Evolutionary conservation across 1,140 invertebrate genomes (phyloP), one percentile per base, ranked within the genome.

Genomic region (Drosophila willistoni): DNA sequence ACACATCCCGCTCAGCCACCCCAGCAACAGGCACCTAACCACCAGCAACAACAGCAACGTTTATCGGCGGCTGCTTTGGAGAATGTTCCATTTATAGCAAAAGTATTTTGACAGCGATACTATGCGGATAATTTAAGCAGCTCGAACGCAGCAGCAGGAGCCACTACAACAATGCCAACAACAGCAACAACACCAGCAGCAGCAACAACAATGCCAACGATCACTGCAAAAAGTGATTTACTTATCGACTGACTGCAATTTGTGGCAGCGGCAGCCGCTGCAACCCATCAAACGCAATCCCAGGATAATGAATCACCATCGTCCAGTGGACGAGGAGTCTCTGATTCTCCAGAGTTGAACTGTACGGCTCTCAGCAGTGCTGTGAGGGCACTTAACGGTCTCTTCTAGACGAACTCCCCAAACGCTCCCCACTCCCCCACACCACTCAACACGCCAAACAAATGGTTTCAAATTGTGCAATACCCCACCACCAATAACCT

Each of bases 81-180:
- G 70, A 84, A 80, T 34, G 82, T 89, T 4, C 90, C 91, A 7
- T 92, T 92, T 55, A 92, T 92, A 7, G 91, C 91, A 12, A 92
- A 92, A 72, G 91, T 92, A 17, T 92, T 92, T 83, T 92, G 91
- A 92, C 91, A 92, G 79, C 69, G 91, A 73, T 92, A 92, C 81
- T 92, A 92, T 64, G 85, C 89, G 10, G 90, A 92, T 44, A 89
- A 76, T 22, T 42, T 92, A 73, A 81, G 61, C 25, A 67, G 69
- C 25, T 64, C 54, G 17, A 67, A 47, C 41, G 68, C 64, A 29
- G 60, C 19, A 22, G 19, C 19, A 22, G 19, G 19, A 22, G 22
- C 22, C 3, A 25, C 22, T 25, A 25, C 29, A 7, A 29, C 29
- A 29, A 7, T 29, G 29, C 29, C 29, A 7, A 29, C 68, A 36